These are phyloP conservation scores for Portevinia maculata DNA, from an alignment of 2,888 invertebrate species.

Conservation along the genomic window DNA sequence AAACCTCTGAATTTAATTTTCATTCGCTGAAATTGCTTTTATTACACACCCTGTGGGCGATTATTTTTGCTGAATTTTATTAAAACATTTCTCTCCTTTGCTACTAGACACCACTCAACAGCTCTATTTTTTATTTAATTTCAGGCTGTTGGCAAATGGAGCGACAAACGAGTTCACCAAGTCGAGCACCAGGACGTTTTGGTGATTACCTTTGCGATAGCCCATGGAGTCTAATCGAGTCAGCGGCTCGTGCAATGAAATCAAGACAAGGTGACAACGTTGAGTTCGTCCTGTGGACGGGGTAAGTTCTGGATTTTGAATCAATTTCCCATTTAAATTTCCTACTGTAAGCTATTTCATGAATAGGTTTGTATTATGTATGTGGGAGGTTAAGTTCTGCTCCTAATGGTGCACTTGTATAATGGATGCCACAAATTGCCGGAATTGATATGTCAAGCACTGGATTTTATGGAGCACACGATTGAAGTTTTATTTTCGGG, in stretches of 20 bases:
- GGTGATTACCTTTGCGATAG: slow-evolving; percentile 94
- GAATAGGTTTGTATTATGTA: background rate
- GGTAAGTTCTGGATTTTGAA: slow-evolving; percentile 85
- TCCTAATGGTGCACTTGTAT: slow-evolving; percentile 36
- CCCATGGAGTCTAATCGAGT: slow-evolving; percentile 93
- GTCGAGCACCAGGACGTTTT: slow-evolving; percentile 87
- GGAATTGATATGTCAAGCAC: slow-evolving; percentile 30
- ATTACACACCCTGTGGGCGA: slow-evolving; percentile 19
- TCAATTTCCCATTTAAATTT: slow-evolving; percentile 39
- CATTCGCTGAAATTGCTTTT: slow-evolving; percentile 53
- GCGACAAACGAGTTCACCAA: slow-evolving; percentile 84
- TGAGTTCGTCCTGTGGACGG: slow-evolving; percentile 97
- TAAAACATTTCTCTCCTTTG: slow-evolving; percentile 37
- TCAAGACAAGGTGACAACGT: slow-evolving; percentile 92
- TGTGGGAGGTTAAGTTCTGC: slow-evolving; percentile 35
- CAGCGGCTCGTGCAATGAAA: slow-evolving; percentile 94
- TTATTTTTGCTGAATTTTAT: slow-evolving; percentile 60
- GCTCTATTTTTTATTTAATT: slow-evolving; percentile 53
- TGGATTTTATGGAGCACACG: slow-evolving; percentile 42
- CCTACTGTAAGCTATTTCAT: slow-evolving; percentile 2
- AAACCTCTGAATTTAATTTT: slow-evolving; percentile 61
- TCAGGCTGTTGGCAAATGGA: slow-evolving; percentile 87
- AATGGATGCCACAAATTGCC: slow-evolving; percentile 29
- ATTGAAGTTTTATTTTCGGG: slow-evolving; percentile 24
- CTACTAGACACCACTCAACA: background rate